Percentiles rank a stretch among this genome's conserved stretches.
These are phyloP conservation scores for Echinometra lucunter DNA, from an alignment of 53 echinoderm and acorn worm species.

Conservation along the genomic window DNA sequence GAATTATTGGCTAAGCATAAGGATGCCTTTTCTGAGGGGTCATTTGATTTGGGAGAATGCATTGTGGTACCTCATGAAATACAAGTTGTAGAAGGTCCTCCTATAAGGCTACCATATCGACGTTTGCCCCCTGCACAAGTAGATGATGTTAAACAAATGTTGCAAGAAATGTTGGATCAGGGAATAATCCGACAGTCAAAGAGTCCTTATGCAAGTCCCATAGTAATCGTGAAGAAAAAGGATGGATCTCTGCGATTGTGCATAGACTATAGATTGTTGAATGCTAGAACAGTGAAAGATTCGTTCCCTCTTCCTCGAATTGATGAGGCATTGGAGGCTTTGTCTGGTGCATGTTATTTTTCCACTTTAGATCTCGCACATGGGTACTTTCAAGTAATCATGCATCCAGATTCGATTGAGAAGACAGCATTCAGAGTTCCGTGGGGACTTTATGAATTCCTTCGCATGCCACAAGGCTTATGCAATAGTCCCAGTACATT, in stretches of 20 bases:
- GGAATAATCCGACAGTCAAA: slow-evolving; percentile 66
- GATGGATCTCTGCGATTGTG: slow-evolving; percentile 64
- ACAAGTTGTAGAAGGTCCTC: not conserved
- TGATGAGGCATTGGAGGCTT: slow-evolving; percentile 75
- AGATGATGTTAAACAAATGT: slow-evolving; percentile 57
- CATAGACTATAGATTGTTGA: slow-evolving; percentile 70
- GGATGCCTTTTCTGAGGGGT: slow-evolving; percentile 44
- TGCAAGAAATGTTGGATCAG: slow-evolving; percentile 70
- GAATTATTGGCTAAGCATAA: not conserved
- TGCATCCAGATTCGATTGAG: slow-evolving; percentile 66
- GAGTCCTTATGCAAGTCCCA: slow-evolving; percentile 73
- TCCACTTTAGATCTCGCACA: slow-evolving; percentile 73
- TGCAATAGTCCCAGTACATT: slow-evolving; percentile 73
- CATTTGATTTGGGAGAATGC: slow-evolving; percentile 65
- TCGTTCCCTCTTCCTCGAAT: slow-evolving; percentile 78
- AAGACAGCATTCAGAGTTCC: slow-evolving; percentile 80
- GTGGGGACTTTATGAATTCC: slow-evolving; percentile 73
- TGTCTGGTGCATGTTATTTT: slow-evolving; percentile 71
- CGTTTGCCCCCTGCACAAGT: slow-evolving; percentile 41
- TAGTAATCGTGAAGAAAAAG: slow-evolving; percentile 71
- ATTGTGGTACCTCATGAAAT: slow-evolving; percentile 56
- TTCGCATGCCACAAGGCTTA: slow-evolving; percentile 70
- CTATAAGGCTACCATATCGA: slow-evolving; percentile 56
- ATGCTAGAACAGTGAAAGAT: slow-evolving; percentile 53
- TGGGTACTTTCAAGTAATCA: slow-evolving; percentile 73